Conservation (phyloP, 2,113 vertebrate genomes). For the Sinosuthora webbiana region DNA sequence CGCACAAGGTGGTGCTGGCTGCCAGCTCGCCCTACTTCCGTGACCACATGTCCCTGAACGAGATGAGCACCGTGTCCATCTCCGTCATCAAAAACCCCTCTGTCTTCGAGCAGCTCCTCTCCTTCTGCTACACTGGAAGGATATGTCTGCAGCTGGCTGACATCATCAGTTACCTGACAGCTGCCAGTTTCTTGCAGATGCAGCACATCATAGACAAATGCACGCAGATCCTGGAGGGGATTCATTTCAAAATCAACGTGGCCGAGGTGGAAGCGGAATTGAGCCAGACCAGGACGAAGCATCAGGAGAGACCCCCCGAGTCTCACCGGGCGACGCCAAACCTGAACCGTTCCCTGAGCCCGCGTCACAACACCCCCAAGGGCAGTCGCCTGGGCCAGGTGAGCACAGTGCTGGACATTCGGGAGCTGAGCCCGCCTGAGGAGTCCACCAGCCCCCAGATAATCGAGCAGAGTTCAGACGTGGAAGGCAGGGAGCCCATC, state of each 20-base stretch:
- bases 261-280: conserved; percentile 86
- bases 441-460: conserved; percentile 89
- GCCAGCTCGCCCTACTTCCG: conserved; percentile 99
- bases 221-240: conserved; percentile 95
- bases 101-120: conserved; percentile 95
- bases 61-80: conserved; percentile 97
- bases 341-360: conserved; percentile 77
- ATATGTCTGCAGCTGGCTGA: conserved; percentile 94
- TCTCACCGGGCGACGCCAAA: conserved; percentile 75
- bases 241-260: conserved; percentile 95
- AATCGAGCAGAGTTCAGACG: conserved; percentile 83
- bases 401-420: conserved; percentile 79
- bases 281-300: conserved; percentile 75
- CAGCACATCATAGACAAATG: conserved; percentile 99
- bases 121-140: conserved; percentile 95
- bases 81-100: conserved; percentile 94
- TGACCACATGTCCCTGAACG: conserved; percentile 98
- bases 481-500: conserved; percentile 85
- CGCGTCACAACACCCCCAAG: conserved; percentile 75
- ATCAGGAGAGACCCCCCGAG: conserved; percentile 75
- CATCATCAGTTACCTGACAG: conserved; percentile 97
- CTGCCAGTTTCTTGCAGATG: conserved; percentile 98
- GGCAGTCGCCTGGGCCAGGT: conserved; percentile 78
- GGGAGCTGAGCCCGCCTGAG: conserved; percentile 84
- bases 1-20: conserved; percentile 97